Evolutionary conservation across 2,888 invertebrate genomes (phyloP).

Genomic region (Zaprionus lineosus): DNA sequence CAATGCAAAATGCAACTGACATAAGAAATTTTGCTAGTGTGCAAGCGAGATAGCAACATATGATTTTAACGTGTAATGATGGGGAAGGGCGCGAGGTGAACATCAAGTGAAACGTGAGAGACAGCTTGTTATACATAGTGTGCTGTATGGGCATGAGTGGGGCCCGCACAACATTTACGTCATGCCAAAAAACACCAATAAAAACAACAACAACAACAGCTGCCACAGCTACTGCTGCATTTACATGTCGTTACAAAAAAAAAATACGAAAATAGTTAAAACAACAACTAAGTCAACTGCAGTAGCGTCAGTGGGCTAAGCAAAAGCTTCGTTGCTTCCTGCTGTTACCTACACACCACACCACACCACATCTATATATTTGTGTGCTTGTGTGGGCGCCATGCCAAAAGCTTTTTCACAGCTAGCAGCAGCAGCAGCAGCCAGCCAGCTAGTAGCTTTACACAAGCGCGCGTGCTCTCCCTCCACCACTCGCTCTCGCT

Average conservation of each 20-base stretch:
- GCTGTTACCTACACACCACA: slow-evolving; percentile 13
- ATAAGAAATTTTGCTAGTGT: slow-evolving; percentile 48
- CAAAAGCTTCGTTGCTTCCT: slow-evolving; percentile 48
- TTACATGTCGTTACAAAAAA: slow-evolving; percentile 26
- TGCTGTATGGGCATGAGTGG: slow-evolving; percentile 34
- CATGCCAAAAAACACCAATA: slow-evolving; percentile 49
- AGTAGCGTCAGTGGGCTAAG: slow-evolving; percentile 14
- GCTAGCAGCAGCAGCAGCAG: too few species aligned
- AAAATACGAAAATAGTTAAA: slow-evolving; percentile 40
- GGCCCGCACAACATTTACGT: slow-evolving; percentile 62
- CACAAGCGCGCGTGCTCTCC: not conserved
- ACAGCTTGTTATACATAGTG: slow-evolving; percentile 54
- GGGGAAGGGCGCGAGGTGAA: slow-evolving; percentile 4
- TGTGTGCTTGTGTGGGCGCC: slow-evolving; percentile 24
- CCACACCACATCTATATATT: not conserved
- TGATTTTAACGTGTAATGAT: slow-evolving; percentile 5
- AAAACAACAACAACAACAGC: slow-evolving; percentile 34
- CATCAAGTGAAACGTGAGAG: slow-evolving; percentile 53
- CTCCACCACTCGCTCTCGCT: slow-evolving; percentile 6
- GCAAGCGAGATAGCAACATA: slow-evolving; percentile 35
- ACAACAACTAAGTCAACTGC: slow-evolving; percentile 46
- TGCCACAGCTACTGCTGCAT: slow-evolving; percentile 10
- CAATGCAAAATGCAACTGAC: slow-evolving; percentile 73
- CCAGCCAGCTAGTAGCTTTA: too few species aligned
- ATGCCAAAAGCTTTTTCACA: slow-evolving; percentile 38